These are phyloP conservation scores for Corythaixoides concolor DNA, from an alignment of 2,113 vertebrate genomes.

Conservation along the genomic window DNA sequence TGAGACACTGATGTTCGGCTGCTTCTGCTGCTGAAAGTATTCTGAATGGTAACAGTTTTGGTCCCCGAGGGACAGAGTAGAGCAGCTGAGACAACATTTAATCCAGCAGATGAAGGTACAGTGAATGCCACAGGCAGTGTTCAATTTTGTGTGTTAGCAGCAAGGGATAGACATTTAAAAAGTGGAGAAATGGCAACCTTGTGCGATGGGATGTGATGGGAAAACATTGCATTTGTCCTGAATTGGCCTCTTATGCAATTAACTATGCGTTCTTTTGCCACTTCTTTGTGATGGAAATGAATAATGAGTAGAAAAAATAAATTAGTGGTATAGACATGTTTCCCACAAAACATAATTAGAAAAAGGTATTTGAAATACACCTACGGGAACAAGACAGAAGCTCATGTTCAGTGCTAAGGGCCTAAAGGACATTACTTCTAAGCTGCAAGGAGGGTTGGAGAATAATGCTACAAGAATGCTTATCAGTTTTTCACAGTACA, in stretches of 20 bases:
- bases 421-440: background rate
- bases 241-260: constrained; percentile 40
- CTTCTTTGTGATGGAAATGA: background rate
- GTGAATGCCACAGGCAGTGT: constrained; percentile 52
- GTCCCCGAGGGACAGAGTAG: constrained; percentile 35
- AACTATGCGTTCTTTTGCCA: constrained; percentile 8
- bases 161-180: constrained; percentile 59
- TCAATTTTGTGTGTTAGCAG: constrained; percentile 57
- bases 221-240: constrained; percentile 29
- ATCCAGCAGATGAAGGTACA: constrained; percentile 67
- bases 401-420: background rate
- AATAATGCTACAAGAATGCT: background rate
- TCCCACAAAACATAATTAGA: constrained; percentile 1
- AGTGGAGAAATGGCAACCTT: constrained; percentile 56
- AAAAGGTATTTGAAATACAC: constrained; percentile 18
- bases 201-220: constrained; percentile 58
- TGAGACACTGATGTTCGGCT: constrained; percentile 21
- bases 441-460: background rate
- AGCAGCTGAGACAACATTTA: constrained; percentile 68
- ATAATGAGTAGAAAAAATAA: background rate
- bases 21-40: constrained; percentile 42
- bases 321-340: background rate
- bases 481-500: background rate
- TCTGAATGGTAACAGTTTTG: constrained; percentile 49
- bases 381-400: background rate